A percentile compares a stretch with the other conserved stretches of the same genome.
phyloP scores from a whole-genome alignment of 1,140 invertebrate species.

The Agrilus planipennis region DNA sequence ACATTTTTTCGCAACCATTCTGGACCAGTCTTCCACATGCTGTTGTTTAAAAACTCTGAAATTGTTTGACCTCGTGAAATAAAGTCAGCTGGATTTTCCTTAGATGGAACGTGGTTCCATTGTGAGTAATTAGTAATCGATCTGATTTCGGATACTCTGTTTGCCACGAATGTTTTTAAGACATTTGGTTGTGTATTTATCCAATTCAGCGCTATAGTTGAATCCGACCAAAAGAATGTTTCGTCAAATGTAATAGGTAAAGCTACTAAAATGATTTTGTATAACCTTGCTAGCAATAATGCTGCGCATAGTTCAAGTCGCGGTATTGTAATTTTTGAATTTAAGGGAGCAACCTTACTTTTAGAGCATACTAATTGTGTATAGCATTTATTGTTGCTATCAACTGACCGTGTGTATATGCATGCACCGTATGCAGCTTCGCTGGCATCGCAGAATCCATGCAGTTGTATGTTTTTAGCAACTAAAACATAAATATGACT shows the following conservation, averaged over 20 bases:
- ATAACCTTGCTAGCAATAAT: constrained; percentile 9
- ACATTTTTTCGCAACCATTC: constrained; percentile 3
- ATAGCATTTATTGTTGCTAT: too few relatives aligned
- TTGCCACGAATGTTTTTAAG: constrained; percentile 20
- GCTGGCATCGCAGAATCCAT: too few relatives aligned
- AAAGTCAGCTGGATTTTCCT: constrained; percentile 26
- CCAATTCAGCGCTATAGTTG: constrained; percentile 6
- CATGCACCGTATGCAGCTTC: too few relatives aligned
- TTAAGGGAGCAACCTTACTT: too few relatives aligned
- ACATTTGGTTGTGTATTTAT: constrained; percentile 5
- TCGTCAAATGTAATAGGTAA: constrained; percentile 18
- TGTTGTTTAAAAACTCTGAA: constrained; percentile 6
- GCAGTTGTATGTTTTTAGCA: too few relatives aligned
- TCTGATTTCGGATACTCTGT: constrained; percentile 24
- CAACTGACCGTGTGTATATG: too few relatives aligned
- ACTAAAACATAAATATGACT: too few relatives aligned
- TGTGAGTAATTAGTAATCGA: constrained; percentile 3
- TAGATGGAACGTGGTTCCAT: constrained; percentile 20
- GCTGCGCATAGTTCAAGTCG: too few relatives aligned
- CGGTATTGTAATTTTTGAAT: too few relatives aligned
- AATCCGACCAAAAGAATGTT: constrained; percentile 10
- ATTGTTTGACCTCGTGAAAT: constrained; percentile 17
- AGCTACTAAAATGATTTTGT: constrained; percentile 1
- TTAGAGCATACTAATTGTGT: too few relatives aligned
- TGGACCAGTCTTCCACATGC: constrained; percentile 14